Evolutionary conservation across 2,888 invertebrate species (phyloP).

Genomic region (Apamea epomidion): DNA sequence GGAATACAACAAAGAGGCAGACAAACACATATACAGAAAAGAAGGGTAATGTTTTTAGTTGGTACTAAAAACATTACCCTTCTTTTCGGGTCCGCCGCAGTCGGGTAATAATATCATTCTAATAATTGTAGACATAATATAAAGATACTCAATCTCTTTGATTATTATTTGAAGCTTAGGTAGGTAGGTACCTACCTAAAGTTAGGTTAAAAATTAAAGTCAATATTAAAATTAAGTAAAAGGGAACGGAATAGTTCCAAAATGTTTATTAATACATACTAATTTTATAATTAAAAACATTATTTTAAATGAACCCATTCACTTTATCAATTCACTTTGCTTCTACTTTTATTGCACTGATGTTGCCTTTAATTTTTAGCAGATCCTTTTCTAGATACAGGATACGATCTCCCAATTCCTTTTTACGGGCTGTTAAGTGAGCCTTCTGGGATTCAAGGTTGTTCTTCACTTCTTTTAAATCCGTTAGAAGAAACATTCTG

Average conservation of each 20-base stretch:
- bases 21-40: not conserved
- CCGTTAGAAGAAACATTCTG: constrained; percentile 94
- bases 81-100: not conserved
- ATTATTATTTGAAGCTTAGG: not conserved
- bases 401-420: constrained; percentile 93
- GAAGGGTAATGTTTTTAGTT: too few relatives aligned
- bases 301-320: not conserved
- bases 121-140: not conserved
- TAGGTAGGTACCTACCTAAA: not conserved
- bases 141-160: not conserved
- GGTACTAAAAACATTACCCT: not conserved
- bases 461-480: constrained; percentile 91
- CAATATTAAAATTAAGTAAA: not conserved
- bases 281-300: not conserved
- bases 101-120: not conserved
- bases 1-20: not conserved
- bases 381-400: constrained; percentile 94
- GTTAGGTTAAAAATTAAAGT: not conserved
- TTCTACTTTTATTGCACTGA: constrained; percentile 83
- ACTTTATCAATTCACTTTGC: constrained; percentile 4
- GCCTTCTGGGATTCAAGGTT: constrained; percentile 91
- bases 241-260: not conserved
- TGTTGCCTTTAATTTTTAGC: constrained; percentile 95
- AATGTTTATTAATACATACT: not conserved
- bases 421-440: constrained; percentile 91